Base-by-base conservation (phyloP, 2,113 vertebrate species). In the Pteropus alecto region DNA sequence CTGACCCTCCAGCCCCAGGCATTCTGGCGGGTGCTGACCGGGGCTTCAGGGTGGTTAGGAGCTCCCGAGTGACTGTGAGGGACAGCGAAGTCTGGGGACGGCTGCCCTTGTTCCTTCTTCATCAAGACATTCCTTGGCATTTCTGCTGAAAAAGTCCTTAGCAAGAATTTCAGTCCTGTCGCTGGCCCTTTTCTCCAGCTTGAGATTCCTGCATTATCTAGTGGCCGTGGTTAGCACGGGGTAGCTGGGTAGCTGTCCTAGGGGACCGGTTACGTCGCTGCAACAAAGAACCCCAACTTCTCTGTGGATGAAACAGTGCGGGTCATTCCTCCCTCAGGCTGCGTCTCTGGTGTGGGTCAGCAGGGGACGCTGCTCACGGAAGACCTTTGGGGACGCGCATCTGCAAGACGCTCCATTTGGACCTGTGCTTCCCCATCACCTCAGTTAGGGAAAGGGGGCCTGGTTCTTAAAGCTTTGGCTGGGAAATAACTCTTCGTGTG, bases 231-330 rank as follows among this genome's bases (percentile, higher is more conserved):
- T 22, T 14, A 30, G 10, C 5, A 0, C 15, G 41, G 19, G 18
- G 19, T 2, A 7, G n/a, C 16, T 54, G 19, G 18, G 19, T 2
- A 7, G n/a, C 16, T 54, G 67, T 41, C 35, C 35, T 14, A 0
- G 0, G 5, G 68, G 60, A 2, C 2, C 7, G 2, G 51, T 41
- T 18, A 19, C 46, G 61, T 6, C 54, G 48, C 78, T n/a, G 2
- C 51, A 10, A 76, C 73, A 48, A 82, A 68, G 9, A 38, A 1
- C 33, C 24, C n/a, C 28, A 3, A 5, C 82, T 60, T 54, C 81
- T 91, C 22, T 1, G 28, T 2, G 61, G 12, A 30, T 13, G 5
- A 18, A 10, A 8, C 76, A 22, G 1, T 0, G 8, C 2, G 43
- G 81, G 43, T 6, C 43, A 8, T 67, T 60, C 56, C 26, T 79